Evolutionary conservation across 2,888 invertebrate species (phyloP), one percentile per base, ranked within the genome.

Genomic region (Parapristionchus giblindavisi): DNA sequence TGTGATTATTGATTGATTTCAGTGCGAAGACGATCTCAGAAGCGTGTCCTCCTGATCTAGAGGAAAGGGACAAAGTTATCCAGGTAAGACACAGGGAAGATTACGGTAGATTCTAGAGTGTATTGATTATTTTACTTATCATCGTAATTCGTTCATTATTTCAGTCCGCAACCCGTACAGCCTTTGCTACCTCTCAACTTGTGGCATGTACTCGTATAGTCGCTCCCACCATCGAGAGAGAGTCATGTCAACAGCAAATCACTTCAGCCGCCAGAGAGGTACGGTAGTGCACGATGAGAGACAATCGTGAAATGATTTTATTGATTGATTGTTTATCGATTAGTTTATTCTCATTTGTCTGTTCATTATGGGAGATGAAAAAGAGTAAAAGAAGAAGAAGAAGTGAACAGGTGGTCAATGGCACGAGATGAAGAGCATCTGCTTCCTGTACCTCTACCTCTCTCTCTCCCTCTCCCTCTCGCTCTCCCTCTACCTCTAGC

Each of bases 11-110:
- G 40, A 61, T 61, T 40, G 11, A 24, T 80, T 81, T 61, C 79
- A 94, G 95, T 88, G 97, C 98, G 0, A 97, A 98, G 91, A 94
- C 94, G 85, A 96, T 98, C 79, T 96, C 98, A 0, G 94, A 94
- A 0, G 90, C 90, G 66, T 94, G 94, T 81, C 93, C n/a, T n/a
- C n/a, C 94, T 83, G 93, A 93, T 85, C 93, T 93, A 80, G 92
- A 92, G 51, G 92, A 92, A 40, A 94, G 94, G 89, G 94, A 94
- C 89, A 91, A 84, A 77, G 72, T 60, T 36, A 58, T 58, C 95
- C 65, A 60, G 61, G 75, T 70, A 40, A 27, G 66, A 32, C 66
- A 32, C n/a, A 36, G 60, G 24, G 43, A 3, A 27, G 54, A 43
- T 11, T 34, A 52, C 40, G 66, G 51, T 32, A 51, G 48, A 32